Conservation (phyloP, 1,140 invertebrate genomes). For the Drosophila cardini region DNA sequence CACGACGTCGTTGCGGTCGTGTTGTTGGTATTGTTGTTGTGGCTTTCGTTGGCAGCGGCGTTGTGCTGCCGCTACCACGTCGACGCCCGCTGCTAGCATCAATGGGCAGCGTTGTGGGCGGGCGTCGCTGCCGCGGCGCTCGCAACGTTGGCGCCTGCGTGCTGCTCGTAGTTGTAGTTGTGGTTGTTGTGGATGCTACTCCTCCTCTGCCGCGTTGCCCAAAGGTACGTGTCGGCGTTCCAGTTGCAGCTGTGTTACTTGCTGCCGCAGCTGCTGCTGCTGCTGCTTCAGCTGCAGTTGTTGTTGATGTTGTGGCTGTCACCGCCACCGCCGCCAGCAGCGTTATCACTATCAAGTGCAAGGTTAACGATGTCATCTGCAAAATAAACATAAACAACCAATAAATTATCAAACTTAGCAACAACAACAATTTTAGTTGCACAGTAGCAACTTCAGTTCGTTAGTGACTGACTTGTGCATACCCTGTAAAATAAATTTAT, state of each 20-base stretch:
- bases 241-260: constrained; percentile 5
- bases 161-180: constrained; percentile 55
- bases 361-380: constrained; percentile 84
- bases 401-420: background rate
- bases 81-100: constrained; percentile 37
- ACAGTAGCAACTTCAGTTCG: background rate
- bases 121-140: constrained; percentile 70
- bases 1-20: constrained; percentile 40
- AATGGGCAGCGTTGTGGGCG: constrained; percentile 66
- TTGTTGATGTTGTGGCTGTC: constrained; percentile 35
- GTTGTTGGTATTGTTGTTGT: constrained; percentile 12
- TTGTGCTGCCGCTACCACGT: constrained; percentile 24
- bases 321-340: constrained; percentile 61
- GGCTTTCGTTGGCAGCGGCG: constrained; percentile 21
- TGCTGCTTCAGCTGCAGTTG: constrained; percentile 29
- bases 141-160: constrained; percentile 71
- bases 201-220: constrained; percentile 47
- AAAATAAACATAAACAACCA: constrained; percentile 7
- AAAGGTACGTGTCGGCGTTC: constrained; percentile 24
- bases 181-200: background rate
- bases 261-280: constrained; percentile 26
- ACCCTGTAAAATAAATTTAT: no score
- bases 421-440: background rate
- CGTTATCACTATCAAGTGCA: constrained; percentile 80
- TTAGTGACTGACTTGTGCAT: background rate